Base-by-base conservation (phyloP, 2,797 vertebrate genomes). In the Gadopsis marmoratus region DNA sequence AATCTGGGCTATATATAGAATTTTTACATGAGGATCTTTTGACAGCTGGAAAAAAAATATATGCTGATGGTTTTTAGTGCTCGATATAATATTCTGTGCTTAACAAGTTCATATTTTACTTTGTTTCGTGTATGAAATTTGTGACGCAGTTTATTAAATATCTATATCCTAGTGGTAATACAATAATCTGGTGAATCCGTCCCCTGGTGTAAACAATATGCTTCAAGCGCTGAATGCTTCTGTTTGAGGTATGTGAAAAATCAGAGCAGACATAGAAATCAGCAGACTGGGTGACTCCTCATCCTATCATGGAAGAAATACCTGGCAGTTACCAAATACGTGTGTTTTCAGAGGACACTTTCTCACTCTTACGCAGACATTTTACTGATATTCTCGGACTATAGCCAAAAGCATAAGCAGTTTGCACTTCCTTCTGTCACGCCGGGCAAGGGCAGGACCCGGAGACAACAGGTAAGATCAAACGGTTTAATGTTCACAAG, bases 231-330 rank as follows among this genome's bases (percentile, higher is more conserved):
- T 26, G 23, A 41, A 21, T 0, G 2, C 5, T 48, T 76, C 10
- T 16, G 29, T 45, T 62, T 62, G 55, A 39, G 26, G 61, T 47
- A 58, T 23, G 13, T 0, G 4, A 64, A 51, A 50, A 59, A 50
- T n/a, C 73, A 31, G 51, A 56, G 59, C 33, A 60, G 19, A 74
- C 45, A 48, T 19, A 63, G 54, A 75, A 78, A 48, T n/a, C 51
- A 13, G 66, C 37, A 17, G 37, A 76, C 62, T 59, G 51, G 29
- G 35, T 54, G 50, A 65, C 19, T 61, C 2, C 0, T 56, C 0
- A 19, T 31, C 58, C 29, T 79, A 4, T 35, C 0, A 1, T 60
- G 35, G 7, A 16, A 8, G 43, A 62, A 67, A 55, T 56, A 62
- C 37, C 17, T 35, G 16, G 19, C n/a, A 39, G 47, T 31, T 48